Percentiles rank a stretch among this genome's conserved stretches.
Evolutionary conservation across 2,113 vertebrate genomes (phyloP).

Genomic region (Sander vitreus): DNA sequence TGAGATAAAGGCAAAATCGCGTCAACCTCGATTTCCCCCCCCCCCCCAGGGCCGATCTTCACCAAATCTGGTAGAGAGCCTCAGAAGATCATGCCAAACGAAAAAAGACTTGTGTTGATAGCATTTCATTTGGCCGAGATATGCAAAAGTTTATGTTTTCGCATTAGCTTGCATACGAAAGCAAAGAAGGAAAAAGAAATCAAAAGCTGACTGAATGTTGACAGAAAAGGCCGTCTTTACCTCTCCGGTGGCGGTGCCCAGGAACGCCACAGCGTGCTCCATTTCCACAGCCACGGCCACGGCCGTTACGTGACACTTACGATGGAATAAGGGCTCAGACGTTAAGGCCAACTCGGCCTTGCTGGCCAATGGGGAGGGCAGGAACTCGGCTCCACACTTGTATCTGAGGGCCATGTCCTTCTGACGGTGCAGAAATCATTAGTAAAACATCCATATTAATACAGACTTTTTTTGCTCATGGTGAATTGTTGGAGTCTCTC

Average conservation of each 20-base stretch:
- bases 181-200: not conserved
- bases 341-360: conserved; percentile 78
- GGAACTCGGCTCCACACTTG: conserved; percentile 91
- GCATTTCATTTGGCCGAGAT: no score
- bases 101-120: no score
- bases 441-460: not conserved
- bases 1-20: no score
- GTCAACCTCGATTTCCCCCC: no score
- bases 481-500: not conserved
- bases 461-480: not conserved
- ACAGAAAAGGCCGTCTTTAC: conserved; percentile 75
- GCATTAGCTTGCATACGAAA: no score
- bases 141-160: no score
- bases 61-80: no score
- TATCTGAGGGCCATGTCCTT: conserved; percentile 58
- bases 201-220: not conserved
- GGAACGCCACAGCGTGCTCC: conserved; percentile 88
- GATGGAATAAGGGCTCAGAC: conserved; percentile 42
- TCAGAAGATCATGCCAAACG: no score
- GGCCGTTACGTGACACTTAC: conserved; percentile 85
- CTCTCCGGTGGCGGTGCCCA: conserved; percentile 90
- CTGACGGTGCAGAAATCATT: not conserved
- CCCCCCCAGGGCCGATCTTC: no score
- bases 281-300: conserved; percentile 90
- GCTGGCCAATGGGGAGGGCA: conserved; percentile 93